Conservation (phyloP, 35 echinoderm and acorn worm species). For the Anneissia japonica region DNA sequence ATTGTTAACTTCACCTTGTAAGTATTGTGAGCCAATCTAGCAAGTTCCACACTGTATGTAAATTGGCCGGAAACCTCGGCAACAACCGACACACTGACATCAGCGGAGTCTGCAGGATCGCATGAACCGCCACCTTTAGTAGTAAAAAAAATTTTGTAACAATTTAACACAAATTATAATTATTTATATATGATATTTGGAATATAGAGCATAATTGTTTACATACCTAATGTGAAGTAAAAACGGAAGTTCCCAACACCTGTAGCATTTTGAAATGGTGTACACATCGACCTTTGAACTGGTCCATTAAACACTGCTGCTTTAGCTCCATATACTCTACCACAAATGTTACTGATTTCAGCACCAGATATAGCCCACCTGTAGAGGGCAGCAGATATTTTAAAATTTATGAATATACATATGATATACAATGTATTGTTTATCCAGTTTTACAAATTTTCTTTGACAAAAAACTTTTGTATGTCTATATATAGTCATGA, state of each 20-base stretch:
- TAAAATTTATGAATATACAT: too few relatives aligned
- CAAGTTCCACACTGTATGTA: slow-evolving; percentile 23
- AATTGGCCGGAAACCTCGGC: slow-evolving; percentile 37
- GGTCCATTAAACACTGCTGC: slow-evolving; percentile 65
- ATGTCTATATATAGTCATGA: too few relatives aligned
- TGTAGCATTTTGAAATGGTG: slow-evolving; percentile 61
- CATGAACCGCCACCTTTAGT: slow-evolving; percentile 71
- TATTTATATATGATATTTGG: too few relatives aligned
- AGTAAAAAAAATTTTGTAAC: background rate
- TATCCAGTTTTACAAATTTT: too few relatives aligned
- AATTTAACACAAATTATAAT: background rate
- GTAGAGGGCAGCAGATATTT: background rate
- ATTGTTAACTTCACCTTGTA: slow-evolving; percentile 63
- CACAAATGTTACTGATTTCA: slow-evolving; percentile 53
- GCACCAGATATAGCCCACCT: slow-evolving; percentile 72
- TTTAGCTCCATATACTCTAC: slow-evolving; percentile 27
- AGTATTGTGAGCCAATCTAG: slow-evolving; percentile 45
- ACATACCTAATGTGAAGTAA: slow-evolving; percentile 78
- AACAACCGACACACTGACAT: slow-evolving; percentile 55
- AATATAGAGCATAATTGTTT: too few relatives aligned
- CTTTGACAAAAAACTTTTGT: too few relatives aligned
- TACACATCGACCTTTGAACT: slow-evolving; percentile 56
- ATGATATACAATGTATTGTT: too few relatives aligned
- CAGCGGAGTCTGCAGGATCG: slow-evolving; percentile 69
- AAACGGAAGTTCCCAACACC: slow-evolving; percentile 74